These are phyloP conservation scores for Gambusia yucatana DNA, from an alignment of 2,797 vertebrate genomes.

Conservation along the genomic window DNA sequence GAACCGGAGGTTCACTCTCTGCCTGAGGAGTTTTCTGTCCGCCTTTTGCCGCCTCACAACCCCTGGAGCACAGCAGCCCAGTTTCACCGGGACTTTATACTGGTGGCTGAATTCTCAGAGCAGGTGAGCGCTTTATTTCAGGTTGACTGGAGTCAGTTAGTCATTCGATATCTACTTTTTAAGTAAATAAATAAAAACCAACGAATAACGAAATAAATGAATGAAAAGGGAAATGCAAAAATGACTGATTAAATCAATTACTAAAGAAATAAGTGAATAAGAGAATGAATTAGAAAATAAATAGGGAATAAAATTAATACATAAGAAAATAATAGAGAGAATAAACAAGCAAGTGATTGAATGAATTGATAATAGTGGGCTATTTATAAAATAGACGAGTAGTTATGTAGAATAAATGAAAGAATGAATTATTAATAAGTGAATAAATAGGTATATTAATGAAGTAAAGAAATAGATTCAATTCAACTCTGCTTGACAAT, in stretches of 20 bases:
- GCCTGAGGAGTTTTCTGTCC: conserved; percentile 90
- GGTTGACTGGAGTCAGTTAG: not conserved
- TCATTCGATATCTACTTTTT: not conserved
- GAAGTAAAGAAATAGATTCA: not conserved
- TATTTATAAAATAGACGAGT: not conserved
- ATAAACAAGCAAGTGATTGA: not conserved
- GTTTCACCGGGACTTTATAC: conserved; percentile 92
- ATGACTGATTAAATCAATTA: not conserved
- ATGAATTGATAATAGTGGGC: not conserved
- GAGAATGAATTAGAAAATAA: not conserved
- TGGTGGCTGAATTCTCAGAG: conserved; percentile 96
- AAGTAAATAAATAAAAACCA: not conserved
- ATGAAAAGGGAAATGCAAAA: not conserved
- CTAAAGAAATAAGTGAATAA: not conserved
- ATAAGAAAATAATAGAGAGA: not conserved
- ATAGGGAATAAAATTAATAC: not conserved
- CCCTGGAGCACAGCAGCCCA: conserved; percentile 89
- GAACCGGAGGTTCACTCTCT: conserved; percentile 72
- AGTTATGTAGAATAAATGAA: not conserved
- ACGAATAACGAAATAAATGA: not conserved
- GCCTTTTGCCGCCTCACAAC: conserved; percentile 79
- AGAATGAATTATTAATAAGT: not conserved
- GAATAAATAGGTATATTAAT: not conserved
- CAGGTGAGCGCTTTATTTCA: conserved; percentile 79
- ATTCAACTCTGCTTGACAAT: not conserved